Base-by-base conservation (phyloP, 2,888 invertebrate genomes). In the Dryobotodes eremita region DNA sequence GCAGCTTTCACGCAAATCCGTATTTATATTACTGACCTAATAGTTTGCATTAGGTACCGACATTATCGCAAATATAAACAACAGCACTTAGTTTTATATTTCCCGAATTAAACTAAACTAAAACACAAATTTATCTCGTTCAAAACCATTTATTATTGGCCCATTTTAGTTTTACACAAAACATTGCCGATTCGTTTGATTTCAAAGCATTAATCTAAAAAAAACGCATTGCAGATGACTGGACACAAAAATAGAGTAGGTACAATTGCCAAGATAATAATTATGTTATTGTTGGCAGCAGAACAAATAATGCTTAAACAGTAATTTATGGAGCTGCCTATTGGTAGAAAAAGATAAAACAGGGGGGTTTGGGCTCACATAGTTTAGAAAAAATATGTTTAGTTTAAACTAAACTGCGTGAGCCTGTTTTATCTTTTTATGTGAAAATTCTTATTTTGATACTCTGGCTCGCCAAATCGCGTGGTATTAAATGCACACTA, bases 191-290 rank as follows among this genome's bases (percentile, higher is more conserved):
- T 13, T 48, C n/a, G 53, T 87, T 71, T 77, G 55, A 71, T 79
- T 82, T 69, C 48, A 48, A 62, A 74, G 50, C 84, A 84, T 86
- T 82, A 15, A 77, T 85, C 74, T 76, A 70, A 76, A 72, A 76
- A 72, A 78, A 85, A 84, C 87, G 79, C 85, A 86, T 31, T 85
- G 88, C 86, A 82, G 88, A 78, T 75, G n/a, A n/a, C n/a, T n/a
- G 42, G 17, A 85, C 69, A 68, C 81, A 77, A 85, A 74, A 82
- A 65, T 79, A 68, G 46, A 53, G 42, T 59, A 62, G 55, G n/a
- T n/a, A n/a, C n/a, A 71, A 64, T 77, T 75, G 72, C 57, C 77
- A 59, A 74, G 26, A n/a, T 64, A 75, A 48, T 74, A n/a, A n/a
- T n/a, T n/a, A 26, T 66, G 53, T 79, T 77, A 55, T 77, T 31